Evolutionary conservation across 2,888 invertebrate species (phyloP).

Genomic region (Epistrophella euchroma): DNA sequence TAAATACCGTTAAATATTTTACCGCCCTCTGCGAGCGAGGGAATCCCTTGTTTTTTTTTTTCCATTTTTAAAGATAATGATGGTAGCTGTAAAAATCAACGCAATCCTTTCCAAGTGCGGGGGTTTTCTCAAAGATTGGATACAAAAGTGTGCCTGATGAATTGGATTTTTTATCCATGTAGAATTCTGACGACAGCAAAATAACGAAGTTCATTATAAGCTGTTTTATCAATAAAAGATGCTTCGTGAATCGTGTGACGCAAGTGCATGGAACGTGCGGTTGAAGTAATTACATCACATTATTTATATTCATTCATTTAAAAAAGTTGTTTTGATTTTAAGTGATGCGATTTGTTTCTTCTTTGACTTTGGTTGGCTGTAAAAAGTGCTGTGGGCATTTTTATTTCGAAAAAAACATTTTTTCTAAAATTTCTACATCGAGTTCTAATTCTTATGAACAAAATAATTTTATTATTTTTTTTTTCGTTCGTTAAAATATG

Average conservation of each 20-base stretch:
- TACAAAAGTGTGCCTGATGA: conserved; percentile 5
- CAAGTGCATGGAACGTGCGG: conserved; percentile 10
- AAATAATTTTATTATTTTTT: too few relatives aligned
- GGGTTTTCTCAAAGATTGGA: conserved; percentile 23
- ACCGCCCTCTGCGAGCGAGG: conserved; percentile 5
- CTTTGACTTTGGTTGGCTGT: background rate
- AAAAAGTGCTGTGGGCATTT: background rate
- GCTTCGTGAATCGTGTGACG: conserved; percentile 14
- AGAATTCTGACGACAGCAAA: conserved; percentile 9
- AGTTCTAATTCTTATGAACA: too few relatives aligned
- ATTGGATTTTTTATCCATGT: conserved; percentile 1
- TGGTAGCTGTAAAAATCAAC: background rate
- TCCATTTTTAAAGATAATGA: background rate
- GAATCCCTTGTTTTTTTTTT: conserved; percentile 1
- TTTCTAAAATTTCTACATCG: too few relatives aligned
- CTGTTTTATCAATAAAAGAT: conserved; percentile 31
- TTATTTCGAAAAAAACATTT: background rate
- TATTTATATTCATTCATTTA: background rate
- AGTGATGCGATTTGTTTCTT: conserved; percentile 4
- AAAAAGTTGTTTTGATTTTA: background rate
- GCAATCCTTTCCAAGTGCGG: background rate
- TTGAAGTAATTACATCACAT: conserved; percentile 15
- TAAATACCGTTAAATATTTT: background rate
- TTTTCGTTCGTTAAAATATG: too few relatives aligned
- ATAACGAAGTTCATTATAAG: conserved; percentile 28